Conservation (phyloP, 2,113 vertebrate species). For the Heptranchias perlo region DNA sequence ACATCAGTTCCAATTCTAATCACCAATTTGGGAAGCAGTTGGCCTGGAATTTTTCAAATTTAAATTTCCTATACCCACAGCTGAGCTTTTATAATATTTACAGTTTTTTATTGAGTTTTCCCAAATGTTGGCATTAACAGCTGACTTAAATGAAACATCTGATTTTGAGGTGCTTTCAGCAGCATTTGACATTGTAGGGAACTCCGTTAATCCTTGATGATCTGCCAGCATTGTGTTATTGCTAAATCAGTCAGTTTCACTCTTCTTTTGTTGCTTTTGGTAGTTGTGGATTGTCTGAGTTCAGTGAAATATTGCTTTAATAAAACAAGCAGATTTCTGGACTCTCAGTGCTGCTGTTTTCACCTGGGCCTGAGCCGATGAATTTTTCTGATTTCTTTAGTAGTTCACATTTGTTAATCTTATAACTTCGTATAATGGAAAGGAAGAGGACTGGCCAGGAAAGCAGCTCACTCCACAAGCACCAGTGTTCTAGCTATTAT, state of each 20-base stretch:
- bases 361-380: neutral
- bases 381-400: neutral
- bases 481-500: neutral
- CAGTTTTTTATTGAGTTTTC: neutral
- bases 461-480: neutral
- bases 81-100: neutral
- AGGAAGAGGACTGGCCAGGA: neutral
- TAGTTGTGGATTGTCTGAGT: neutral
- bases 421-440: neutral
- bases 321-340: neutral
- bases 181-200: neutral
- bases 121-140: neutral
- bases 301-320: conserved; percentile 10
- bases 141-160: neutral
- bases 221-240: neutral
- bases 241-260: neutral
- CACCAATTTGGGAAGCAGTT: neutral
- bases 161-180: neutral
- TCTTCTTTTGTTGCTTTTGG: neutral
- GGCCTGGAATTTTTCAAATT: conserved; percentile 11
- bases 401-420: neutral
- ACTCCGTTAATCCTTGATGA: neutral
- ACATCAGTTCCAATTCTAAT: neutral
- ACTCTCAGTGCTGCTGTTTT: neutral
- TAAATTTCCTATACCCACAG: neutral